Base-by-base conservation (phyloP, 2,888 invertebrate genomes). In the Hydriomena furcata region DNA sequence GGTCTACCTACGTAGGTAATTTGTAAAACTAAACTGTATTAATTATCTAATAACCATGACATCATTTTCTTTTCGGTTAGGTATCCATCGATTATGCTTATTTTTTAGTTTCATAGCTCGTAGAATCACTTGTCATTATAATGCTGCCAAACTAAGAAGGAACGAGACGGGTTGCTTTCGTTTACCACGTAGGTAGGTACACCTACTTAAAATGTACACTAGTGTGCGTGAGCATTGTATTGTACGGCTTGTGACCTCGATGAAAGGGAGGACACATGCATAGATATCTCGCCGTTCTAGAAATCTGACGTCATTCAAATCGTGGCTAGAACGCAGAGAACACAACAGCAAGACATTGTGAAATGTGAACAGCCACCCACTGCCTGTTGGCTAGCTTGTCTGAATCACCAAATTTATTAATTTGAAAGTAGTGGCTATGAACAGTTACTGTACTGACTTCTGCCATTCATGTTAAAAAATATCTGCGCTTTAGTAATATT, bases 301-400 rank as follows among this genome's bases (percentile, higher is more conserved):
- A 87, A 86, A 80, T 79, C 73, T 88, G 88, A 89, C 89, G 90
- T 90, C 90, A 89, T 85, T 73, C 73, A 65, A 77, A 72, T 76
- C 65, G 76, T 72, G 68, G 73, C 75, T 68, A 74, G 79, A 82
- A 78, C 84, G 79, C 82, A 78, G 74, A 76, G 74, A 82, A 73
- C 75, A 59, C 61, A 47, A 42, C 61, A 75, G 77, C 83, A 76
- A 84, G 83, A 81, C 79, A 84, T 89, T 90, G 90, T 89, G 90
- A 89, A 89, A 89, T 89, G 89, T 88, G 90, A 87, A 86, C 84
- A 84, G 85, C 84, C 87, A 82, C 84, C 85, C 79, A 88, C 84
- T 83, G 82, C 82, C 81, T 77, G 76, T 76, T 76, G 35, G 51
- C 73, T 79, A 53, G 77, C 74, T 73, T 78, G 74, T 74, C 76